These are phyloP conservation scores for Trichacis sp. DNA, from an alignment of 2,888 invertebrate species.

Conservation along the genomic window DNA sequence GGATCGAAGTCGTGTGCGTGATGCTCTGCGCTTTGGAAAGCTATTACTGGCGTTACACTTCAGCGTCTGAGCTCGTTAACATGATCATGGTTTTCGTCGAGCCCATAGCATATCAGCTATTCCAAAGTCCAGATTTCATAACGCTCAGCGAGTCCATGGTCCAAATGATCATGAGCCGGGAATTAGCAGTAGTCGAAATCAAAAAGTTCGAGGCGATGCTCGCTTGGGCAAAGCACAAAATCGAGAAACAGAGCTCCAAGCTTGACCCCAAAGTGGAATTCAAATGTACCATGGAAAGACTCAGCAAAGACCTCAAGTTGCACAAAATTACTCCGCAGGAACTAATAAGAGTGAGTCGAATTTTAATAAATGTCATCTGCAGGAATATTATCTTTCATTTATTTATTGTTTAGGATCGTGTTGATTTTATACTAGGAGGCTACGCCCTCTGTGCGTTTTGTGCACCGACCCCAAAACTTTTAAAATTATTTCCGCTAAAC, in stretches of 20 bases:
- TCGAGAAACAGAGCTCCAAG: conserved; percentile 72
- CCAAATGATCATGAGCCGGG: conserved; percentile 93
- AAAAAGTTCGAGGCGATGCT: conserved; percentile 94
- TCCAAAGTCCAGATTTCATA: conserved; percentile 86
- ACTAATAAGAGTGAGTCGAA: conserved; percentile 79
- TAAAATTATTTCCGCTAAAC: no score
- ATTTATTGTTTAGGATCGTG: no score
- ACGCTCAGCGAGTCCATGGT: conserved; percentile 94
- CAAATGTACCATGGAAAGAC: conserved; percentile 91
- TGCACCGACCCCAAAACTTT: no score
- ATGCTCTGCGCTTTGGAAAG: conserved; percentile 94
- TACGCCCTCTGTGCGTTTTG: no score
- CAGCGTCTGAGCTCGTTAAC: conserved; percentile 92
- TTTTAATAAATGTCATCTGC: background rate
- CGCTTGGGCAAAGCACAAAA: conserved; percentile 88
- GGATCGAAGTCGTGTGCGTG: conserved; percentile 92
- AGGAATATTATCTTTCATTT: no score
- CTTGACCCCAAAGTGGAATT: conserved; percentile 87
- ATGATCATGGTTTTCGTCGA: conserved; percentile 94
- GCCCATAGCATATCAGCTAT: conserved; percentile 86
- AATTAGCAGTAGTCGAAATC: conserved; percentile 88
- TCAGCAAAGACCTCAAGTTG: conserved; percentile 88
- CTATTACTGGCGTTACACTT: conserved; percentile 95
- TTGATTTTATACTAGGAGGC: no score
- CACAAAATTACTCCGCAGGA: conserved; percentile 93